A percentile compares a stretch with the other conserved stretches of the same genome.
Evolutionary conservation across 2,113 vertebrate genomes (phyloP).

Genomic region (Orientallactaga bullata): DNA sequence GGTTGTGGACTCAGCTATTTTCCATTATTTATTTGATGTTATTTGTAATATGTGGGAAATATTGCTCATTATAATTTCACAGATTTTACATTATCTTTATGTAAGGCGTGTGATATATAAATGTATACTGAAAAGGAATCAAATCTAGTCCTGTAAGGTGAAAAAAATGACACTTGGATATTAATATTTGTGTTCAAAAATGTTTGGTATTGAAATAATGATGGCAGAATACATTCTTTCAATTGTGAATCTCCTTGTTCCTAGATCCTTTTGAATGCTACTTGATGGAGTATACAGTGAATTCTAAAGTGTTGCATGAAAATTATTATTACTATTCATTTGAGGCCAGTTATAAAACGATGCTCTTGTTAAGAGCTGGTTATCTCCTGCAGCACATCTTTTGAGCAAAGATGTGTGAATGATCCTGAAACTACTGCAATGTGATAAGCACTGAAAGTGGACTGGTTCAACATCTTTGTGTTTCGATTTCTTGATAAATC

Average conservation of each 20-base stretch:
- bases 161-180: background rate
- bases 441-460: constrained; percentile 32
- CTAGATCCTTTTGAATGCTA: background rate
- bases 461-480: constrained; percentile 55
- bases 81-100: background rate
- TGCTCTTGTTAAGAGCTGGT: background rate
- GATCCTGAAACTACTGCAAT: background rate
- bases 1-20: background rate
- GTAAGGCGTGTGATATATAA: background rate
- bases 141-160: background rate
- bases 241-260: background rate
- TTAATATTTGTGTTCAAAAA: background rate
- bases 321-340: background rate
- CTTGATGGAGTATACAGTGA: background rate
- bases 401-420: background rate
- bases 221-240: background rate
- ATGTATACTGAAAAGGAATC: background rate
- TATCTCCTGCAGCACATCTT: background rate
- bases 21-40: background rate
- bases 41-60: background rate
- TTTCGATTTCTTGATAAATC: constrained; percentile 77
- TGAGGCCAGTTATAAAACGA: background rate
- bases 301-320: background rate
- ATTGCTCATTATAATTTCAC: background rate
- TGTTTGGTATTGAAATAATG: background rate